phyloP scores from a whole-genome alignment of 2,113 vertebrate genomes.

The Thunnus maccoyii region DNA sequence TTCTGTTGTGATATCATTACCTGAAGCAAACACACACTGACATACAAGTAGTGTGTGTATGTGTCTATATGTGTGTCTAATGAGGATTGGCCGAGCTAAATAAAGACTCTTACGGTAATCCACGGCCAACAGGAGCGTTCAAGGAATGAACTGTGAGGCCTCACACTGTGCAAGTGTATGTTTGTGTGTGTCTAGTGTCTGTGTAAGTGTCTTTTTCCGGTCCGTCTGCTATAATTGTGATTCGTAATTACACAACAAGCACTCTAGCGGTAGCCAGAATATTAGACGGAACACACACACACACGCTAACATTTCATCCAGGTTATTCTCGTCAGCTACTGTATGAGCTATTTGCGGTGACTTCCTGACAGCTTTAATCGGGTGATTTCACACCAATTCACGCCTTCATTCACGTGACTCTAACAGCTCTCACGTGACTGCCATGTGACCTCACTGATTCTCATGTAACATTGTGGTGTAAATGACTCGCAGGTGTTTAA shows the following conservation, averaged over 20 bases:
- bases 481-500: too few species aligned
- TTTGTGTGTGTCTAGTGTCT: slow-evolving; percentile 18
- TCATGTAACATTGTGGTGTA: too few species aligned
- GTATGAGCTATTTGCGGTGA: not conserved
- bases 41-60: slow-evolving; percentile 20
- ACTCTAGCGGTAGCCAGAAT: not conserved
- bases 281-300: slow-evolving; percentile 3
- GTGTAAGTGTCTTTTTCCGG: slow-evolving; percentile 12
- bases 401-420: not conserved
- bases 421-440: too few species aligned
- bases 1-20: slow-evolving; percentile 36
- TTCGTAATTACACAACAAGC: slow-evolving; percentile 27
- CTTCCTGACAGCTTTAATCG: not conserved
- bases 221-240: not conserved
- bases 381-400: slow-evolving; percentile 7
- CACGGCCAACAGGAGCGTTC: slow-evolving; percentile 53
- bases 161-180: slow-evolving; percentile 28
- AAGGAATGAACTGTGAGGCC: slow-evolving; percentile 68
- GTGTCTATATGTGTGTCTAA: slow-evolving; percentile 54
- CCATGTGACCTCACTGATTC: too few species aligned
- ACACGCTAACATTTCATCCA: not conserved
- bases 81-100: slow-evolving; percentile 81
- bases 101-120: slow-evolving; percentile 83
- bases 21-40: slow-evolving; percentile 45
- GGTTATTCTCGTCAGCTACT: not conserved